Percentiles rank a stretch among this genome's conserved stretches.
These are phyloP conservation scores for Tetranychus cinnabarinus DNA, from an alignment of 1,140 invertebrate species.

Conservation along the genomic window DNA sequence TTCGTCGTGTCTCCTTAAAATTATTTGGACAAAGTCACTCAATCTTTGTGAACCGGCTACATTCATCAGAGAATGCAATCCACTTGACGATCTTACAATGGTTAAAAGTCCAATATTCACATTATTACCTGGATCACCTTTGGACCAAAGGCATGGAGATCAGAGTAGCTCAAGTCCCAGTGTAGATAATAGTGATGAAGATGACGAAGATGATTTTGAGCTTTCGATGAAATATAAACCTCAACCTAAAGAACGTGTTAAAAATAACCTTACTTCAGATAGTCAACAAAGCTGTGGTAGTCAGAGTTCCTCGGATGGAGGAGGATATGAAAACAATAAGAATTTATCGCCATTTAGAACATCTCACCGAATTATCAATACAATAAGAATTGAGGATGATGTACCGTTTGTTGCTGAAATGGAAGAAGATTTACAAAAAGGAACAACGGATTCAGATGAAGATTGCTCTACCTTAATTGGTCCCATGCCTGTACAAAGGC, in stretches of 20 bases:
- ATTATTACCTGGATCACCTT: background rate
- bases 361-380: background rate
- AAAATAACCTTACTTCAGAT: background rate
- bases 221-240: background rate
- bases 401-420: background rate
- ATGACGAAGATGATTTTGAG: slow-evolving; percentile 21
- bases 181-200: slow-evolving; percentile 6
- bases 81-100: background rate
- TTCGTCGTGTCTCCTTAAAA: slow-evolving; percentile 62
- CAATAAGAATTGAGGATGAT: background rate
- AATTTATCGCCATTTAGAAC: background rate
- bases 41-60: slow-evolving; percentile 1
- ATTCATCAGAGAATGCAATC: background rate
- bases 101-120: slow-evolving; percentile 5
- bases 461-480: background rate
- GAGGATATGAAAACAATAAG: background rate
- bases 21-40: slow-evolving; percentile 51
- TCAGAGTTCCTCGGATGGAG: slow-evolving; percentile 1
- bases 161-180: background rate
- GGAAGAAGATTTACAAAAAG: background rate
- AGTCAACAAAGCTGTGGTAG: slow-evolving; percentile 1
- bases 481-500: background rate
- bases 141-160: background rate
- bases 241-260: background rate
- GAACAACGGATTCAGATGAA: background rate